Base-by-base conservation (phyloP, 2,113 vertebrate genomes). In the Brienomyrus brachyistius region DNA sequence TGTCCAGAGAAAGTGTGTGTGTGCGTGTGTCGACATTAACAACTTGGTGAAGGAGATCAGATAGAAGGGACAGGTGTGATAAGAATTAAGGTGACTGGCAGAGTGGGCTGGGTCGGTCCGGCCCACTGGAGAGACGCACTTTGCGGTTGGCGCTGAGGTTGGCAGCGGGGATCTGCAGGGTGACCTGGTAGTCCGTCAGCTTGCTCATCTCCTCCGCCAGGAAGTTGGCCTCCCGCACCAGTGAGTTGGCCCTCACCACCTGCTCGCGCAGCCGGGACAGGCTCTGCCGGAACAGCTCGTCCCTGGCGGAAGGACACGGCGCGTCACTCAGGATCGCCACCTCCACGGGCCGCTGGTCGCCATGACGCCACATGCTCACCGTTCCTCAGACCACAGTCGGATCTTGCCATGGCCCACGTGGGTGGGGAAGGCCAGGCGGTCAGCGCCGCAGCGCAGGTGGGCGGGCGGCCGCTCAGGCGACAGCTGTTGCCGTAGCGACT, bases 121-220 rank as follows among this genome's bases (percentile, higher is more conserved):
- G 84, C n/a, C 6, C 9, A 4, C n/a, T 15, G 86, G 40, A 8
- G 54, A 56, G 3, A 86, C 93, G 96, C 93, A 99, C 98, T 97
- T 99, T 99, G 91, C 96, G 97, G 92, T 99, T 99, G 91, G 98
- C 98, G 89, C 98, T 99, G 94, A 99, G 97, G 94, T 99, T 99
- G 91, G 98, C 95, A 21, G 98, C 98, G 27, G 98, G 98, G 91
- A 99, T 99, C 95, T 99, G 98, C 91, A 99, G 97, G 0, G 98
- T 99, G 93, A 99, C 98, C 94, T 99, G 98, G 93, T 99, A 99
- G 94, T 99, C 98, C 0, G 98, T 99, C 91, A 97, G 95, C 23
- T 97, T 99, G 90, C 90, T 96, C 97, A 99, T 98, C 94, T 99
- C 98, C 95, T 99, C 98, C 0, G 98, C 96, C 92, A 99, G 94